Conservation (phyloP, 2,797 vertebrate species). For the Dromococcyx pavoninus region DNA sequence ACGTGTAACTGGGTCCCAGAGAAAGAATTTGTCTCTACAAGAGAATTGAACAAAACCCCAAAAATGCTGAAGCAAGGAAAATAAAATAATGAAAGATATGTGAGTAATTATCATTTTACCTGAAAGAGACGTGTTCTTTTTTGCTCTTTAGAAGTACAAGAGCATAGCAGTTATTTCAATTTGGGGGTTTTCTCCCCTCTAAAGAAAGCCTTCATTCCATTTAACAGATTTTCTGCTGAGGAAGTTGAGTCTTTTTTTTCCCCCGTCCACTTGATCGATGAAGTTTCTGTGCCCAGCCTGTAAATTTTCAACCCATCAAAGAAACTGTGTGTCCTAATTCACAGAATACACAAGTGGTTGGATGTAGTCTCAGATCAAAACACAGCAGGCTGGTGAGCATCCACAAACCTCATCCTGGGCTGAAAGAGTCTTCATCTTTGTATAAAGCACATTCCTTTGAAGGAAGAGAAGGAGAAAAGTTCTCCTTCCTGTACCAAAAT, state of each 20-base stretch:
- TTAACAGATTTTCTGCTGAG: neutral
- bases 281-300: neutral
- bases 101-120: neutral
- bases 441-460: neutral
- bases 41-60: neutral
- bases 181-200: neutral
- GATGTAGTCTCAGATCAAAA: neutral
- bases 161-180: neutral
- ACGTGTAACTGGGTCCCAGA: neutral
- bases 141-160: neutral
- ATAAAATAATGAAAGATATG: no score
- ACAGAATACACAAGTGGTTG: neutral
- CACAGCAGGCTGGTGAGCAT: neutral
- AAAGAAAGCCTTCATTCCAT: neutral
- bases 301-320: neutral
- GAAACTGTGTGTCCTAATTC: neutral
- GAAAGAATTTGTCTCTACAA: neutral
- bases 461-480: neutral
- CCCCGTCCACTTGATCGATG: neutral
- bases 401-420: neutral
- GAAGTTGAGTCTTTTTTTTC: neutral
- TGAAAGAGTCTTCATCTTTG: neutral
- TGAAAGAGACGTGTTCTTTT: no score
- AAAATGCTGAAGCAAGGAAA: neutral
- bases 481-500: neutral